phyloP scores from a whole-genome alignment of 2,113 vertebrate species.

The Dromiciops gliroides region DNA sequence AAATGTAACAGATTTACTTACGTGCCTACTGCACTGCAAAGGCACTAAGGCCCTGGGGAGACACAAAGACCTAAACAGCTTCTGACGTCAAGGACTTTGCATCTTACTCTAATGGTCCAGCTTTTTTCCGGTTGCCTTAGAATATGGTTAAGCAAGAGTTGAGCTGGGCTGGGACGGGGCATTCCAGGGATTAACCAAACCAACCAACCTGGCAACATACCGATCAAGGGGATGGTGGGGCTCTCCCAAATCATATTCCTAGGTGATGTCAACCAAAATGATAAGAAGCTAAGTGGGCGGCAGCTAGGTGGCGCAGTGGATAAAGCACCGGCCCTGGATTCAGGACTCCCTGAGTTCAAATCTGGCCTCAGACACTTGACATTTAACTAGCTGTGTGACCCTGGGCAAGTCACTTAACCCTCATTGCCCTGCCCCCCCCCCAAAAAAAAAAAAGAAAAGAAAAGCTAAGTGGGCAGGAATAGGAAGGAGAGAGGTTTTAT shows the following conservation, averaged over 20 bases:
- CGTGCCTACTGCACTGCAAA: neutral
- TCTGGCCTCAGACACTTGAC: no score
- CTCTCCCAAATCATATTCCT: neutral
- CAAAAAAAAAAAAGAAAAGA: no score
- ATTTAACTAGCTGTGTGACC: no score
- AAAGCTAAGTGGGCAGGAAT: neutral
- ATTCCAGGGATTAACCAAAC: neutral
- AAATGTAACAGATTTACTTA: neutral
- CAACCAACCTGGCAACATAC: neutral
- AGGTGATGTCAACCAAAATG: neutral
- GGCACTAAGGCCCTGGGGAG: neutral
- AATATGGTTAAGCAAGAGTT: no score
- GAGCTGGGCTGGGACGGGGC: no score
- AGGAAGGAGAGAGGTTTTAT: neutral
- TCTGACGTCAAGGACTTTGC: neutral
- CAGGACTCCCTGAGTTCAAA: no score
- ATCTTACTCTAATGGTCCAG: neutral
- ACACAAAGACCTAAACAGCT: neutral
- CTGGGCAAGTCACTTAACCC: no score
- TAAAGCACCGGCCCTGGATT: no score
- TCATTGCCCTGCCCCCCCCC: no score
- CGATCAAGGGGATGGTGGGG: no score
- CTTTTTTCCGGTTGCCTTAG: neutral
- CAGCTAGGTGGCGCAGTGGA: no score
- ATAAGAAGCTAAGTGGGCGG: no score